Evolutionary conservation across 2,113 vertebrate genomes (phyloP), one percentile per base, ranked within the genome.

Genomic region (Archilochus colubris): DNA sequence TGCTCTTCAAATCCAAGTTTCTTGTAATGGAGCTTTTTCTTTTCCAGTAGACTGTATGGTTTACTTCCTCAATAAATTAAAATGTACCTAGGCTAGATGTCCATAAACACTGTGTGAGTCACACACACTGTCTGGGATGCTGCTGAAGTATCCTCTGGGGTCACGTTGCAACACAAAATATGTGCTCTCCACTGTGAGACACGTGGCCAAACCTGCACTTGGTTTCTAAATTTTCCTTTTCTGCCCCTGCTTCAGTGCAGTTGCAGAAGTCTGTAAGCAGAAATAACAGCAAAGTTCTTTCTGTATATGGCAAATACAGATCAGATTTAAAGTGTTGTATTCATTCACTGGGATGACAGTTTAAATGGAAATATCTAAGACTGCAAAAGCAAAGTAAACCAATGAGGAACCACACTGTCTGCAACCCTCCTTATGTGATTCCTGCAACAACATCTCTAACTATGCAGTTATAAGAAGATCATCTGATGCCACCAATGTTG

Each of bases 51-150:
- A 6, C 46, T 76, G 5, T 19, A 22, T 38, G 53, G 9, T 75
- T 91, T 78, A 82, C 53, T 86, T 91, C 53, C 80, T 82, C 76
- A 86, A 55, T 91, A 94, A 91, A 96, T 88, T 78, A 67, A 67
- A 81, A 90, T 15, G 22, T 44, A 16, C 22, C 3, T 31, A 80
- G 43, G 68, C 86, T 44, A 78, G 76, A 68, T 64, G 69, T 25
- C 12, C 50, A 61, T 68, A 91, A 90, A 74, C 51, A 64, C 44
- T 23, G 23, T 10, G 25, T 74, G 28, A 77, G 43, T 93, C 36
- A 43, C 23, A 73, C 28, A 62, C 44, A 63, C 12, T 33, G 43
- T 59, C 75, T 64, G 44, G 18, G 24, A 68, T 72, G 72, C 22
- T 72, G 70, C 70, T 68, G 61, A 38, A 77, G 33, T n/a, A 68